These are phyloP conservation scores for Malurus alboscapulatus DNA, from an alignment of 2,113 vertebrate species.

Conservation along the genomic window DNA sequence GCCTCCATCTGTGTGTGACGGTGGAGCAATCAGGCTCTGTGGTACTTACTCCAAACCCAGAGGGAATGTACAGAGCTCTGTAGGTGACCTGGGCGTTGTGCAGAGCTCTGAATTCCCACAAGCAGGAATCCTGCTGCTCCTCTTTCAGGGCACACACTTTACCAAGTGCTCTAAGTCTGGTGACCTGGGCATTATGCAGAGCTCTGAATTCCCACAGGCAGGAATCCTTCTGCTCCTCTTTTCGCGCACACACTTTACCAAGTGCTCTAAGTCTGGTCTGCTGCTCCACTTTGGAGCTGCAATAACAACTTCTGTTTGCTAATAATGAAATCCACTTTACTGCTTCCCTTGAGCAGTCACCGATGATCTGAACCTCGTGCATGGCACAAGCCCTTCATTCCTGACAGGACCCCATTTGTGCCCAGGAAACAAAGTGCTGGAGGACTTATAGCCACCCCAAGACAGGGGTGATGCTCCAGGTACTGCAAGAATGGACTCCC, in stretches of 20 bases:
- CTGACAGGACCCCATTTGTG: neutral
- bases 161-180: neutral
- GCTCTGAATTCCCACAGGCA: neutral
- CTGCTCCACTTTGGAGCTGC: neutral
- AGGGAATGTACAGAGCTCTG: neutral
- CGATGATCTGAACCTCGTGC: neutral
- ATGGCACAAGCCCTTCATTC: neutral
- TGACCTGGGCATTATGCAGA: neutral
- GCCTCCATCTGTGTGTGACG: neutral
- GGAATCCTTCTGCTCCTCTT: neutral
- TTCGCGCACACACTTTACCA: fast-evolving
- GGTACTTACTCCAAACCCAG: neutral
- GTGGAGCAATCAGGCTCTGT: neutral
- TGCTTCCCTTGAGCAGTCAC: neutral
- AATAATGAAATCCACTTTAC: neutral
- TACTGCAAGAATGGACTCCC: neutral
- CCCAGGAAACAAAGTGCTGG: neutral
- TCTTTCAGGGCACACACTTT: neutral
- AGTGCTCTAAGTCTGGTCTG: no score
- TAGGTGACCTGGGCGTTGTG: neutral
- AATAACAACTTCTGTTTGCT: neutral
- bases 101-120: neutral
- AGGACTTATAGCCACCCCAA: neutral
- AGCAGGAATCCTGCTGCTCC: neutral
- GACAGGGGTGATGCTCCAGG: fast-evolving